phyloP scores from a whole-genome alignment of 2,113 vertebrate species.

The Coryphaenoides rupestris region DNA sequence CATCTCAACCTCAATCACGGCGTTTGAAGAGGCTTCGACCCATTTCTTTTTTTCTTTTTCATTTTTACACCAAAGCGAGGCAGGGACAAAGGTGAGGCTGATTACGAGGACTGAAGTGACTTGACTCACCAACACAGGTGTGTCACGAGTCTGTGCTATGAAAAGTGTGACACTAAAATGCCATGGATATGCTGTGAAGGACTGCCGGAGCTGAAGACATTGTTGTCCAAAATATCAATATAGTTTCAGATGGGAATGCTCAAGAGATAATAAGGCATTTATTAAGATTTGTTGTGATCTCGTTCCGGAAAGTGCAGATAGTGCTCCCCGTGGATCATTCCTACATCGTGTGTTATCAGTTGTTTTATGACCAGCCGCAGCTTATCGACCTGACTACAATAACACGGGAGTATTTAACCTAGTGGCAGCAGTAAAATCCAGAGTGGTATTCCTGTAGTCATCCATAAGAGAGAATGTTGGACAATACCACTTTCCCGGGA shows the following conservation, averaged over 20 bases:
- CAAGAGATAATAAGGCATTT: background rate
- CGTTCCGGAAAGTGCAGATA: too few species aligned
- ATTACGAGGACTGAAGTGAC: conserved; percentile 12
- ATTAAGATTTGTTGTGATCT: background rate
- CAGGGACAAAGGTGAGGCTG: conserved; percentile 11
- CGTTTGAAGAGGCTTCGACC: too few species aligned
- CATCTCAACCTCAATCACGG: too few species aligned
- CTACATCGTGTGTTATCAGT: conserved; percentile 27
- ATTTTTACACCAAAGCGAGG: too few species aligned
- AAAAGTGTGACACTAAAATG: background rate
- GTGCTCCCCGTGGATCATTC: conserved; percentile 15
- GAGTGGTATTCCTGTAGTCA: background rate
- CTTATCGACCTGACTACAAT: conserved; percentile 11
- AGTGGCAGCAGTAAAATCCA: background rate
- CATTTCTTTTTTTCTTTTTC: too few species aligned
- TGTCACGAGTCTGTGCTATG: too few species aligned
- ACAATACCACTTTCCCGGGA: conserved; percentile 30
- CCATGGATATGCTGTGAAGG: background rate
- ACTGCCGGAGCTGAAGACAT: background rate
- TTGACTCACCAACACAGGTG: conserved; percentile 4
- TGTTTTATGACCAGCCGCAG: conserved; percentile 36
- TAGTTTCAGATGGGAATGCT: background rate
- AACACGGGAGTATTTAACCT: background rate
- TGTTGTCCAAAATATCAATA: background rate
- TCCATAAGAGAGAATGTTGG: conserved; percentile 26